Conservation (phyloP, 2,113 vertebrate genomes). For the Origma solitaria region DNA sequence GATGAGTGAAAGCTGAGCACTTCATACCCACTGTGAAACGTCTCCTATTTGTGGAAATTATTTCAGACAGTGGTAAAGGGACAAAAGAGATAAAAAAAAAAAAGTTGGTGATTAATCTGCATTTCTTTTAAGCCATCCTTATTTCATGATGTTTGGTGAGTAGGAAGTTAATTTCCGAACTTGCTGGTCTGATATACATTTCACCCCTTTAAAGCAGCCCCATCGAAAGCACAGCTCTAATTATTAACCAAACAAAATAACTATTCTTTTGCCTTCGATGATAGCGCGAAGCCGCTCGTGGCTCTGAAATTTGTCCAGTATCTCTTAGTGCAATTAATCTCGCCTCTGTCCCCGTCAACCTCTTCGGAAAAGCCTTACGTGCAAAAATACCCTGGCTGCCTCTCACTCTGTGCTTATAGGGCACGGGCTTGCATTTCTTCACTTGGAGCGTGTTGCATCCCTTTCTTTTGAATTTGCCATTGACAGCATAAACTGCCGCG, state of each 20-base stretch:
- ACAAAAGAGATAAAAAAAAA: conserved; percentile 77
- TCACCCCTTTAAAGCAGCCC: conserved; percentile 45
- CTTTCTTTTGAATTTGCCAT: conserved; percentile 27
- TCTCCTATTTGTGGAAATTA: conserved; percentile 91
- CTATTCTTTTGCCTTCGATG: conserved; percentile 14
- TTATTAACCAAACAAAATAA: conserved; percentile 64
- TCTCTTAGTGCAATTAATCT: conserved; percentile 44
- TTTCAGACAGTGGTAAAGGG: conserved; percentile 88
- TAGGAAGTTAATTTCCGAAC: conserved; percentile 42
- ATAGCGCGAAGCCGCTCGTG: not conserved
- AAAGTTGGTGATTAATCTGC: conserved; percentile 68
- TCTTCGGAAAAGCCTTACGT: conserved; percentile 35
- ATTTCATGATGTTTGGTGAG: conserved; percentile 47
- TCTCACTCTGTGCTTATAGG: not conserved
- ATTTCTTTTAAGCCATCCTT: conserved; percentile 65
- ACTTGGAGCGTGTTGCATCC: conserved; percentile 24
- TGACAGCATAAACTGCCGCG: conserved; percentile 36
- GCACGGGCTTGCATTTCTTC: not conserved
- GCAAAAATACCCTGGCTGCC: conserved; percentile 34
- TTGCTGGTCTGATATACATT: conserved; percentile 24
- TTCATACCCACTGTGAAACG: conserved; percentile 77
- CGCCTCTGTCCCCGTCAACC: not conserved
- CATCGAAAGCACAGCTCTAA: not conserved
- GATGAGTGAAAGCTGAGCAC: conserved; percentile 95
- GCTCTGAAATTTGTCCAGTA: conserved; percentile 27